A percentile compares a stretch with the other conserved stretches of the same genome.
Evolutionary conservation across 2,113 vertebrate genomes (phyloP).

Genomic region (Pipra filicauda): DNA sequence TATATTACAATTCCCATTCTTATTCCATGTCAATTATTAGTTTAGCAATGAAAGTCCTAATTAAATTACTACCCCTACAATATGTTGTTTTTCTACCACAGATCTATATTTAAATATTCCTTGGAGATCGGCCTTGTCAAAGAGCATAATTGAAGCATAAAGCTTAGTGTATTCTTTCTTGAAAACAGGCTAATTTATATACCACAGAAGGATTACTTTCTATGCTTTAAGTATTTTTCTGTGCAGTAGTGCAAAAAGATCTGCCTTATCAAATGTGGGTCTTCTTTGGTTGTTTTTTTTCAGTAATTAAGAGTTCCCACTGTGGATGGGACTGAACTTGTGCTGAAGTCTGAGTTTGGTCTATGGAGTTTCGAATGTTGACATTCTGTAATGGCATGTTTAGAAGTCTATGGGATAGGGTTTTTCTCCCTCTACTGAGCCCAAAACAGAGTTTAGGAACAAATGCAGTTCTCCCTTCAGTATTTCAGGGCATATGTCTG

Average conservation of each 20-base stretch:
- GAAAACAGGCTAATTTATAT: not conserved
- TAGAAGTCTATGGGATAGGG: not conserved
- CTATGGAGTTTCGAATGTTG: not conserved
- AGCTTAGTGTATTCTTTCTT: not conserved
- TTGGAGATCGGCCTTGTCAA: not conserved
- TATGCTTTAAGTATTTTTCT: not conserved
- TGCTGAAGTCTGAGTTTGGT: not conserved
- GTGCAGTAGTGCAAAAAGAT: not conserved
- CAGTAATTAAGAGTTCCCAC: not conserved
- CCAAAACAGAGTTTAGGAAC: not conserved
- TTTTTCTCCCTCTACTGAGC: fast-evolving
- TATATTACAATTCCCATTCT: not conserved
- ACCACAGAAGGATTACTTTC: not conserved
- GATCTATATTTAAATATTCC: not conserved
- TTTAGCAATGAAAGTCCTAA: not conserved
- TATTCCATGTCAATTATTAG: not conserved
- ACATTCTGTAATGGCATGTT: not conserved
- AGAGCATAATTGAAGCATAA: not conserved
- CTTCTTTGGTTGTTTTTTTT: not conserved
- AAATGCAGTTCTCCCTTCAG: not conserved
- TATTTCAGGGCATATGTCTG: not conserved
- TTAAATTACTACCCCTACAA: not conserved
- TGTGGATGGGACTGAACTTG: not conserved
- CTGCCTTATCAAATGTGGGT: not conserved
- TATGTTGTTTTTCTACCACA: not conserved